A percentile compares a stretch with the other conserved stretches of the same genome.
phyloP scores from a whole-genome alignment of 2,888 invertebrate genomes.

The Charanyca ferruginea region DNA sequence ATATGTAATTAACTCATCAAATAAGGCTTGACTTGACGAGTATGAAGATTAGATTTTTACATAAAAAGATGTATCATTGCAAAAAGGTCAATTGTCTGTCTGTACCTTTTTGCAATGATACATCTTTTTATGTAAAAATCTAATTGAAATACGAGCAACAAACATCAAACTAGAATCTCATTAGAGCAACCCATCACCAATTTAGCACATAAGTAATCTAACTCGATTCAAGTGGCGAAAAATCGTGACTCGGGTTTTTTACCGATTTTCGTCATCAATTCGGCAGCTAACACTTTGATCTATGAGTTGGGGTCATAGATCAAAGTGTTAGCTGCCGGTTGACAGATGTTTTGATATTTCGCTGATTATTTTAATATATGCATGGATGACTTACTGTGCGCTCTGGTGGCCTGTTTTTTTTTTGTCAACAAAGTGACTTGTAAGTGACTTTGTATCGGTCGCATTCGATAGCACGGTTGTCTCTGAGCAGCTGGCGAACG shows the following conservation, averaged over 20 bases:
- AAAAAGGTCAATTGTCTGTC: too few species aligned
- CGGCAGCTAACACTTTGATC: slow-evolving; percentile 82
- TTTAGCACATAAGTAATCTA: slow-evolving; percentile 68
- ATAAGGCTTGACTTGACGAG: slow-evolving; percentile 26
- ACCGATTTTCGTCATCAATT: slow-evolving; percentile 59
- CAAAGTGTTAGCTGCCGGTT: slow-evolving; percentile 84
- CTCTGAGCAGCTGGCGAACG: slow-evolving; percentile 77
- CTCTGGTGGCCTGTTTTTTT: slow-evolving; percentile 85
- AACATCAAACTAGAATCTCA: slow-evolving; percentile 70
- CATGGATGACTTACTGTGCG: slow-evolving; percentile 85
- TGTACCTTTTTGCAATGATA: slow-evolving; percentile 61
- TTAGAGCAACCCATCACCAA: slow-evolving; percentile 65
- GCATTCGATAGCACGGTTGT: slow-evolving; percentile 78
- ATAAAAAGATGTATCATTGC: slow-evolving; percentile 55
- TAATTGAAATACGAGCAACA: slow-evolving; percentile 66
- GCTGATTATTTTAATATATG: slow-evolving; percentile 87
- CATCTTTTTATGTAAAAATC: slow-evolving; percentile 51
- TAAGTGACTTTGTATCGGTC: slow-evolving; percentile 88
- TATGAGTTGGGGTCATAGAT: slow-evolving; percentile 81
- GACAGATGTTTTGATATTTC: slow-evolving; percentile 89
- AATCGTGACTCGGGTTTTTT: slow-evolving; percentile 71
- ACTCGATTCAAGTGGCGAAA: slow-evolving; percentile 68
- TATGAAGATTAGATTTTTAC: slow-evolving; percentile 49
- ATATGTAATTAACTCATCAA: slow-evolving; percentile 58
- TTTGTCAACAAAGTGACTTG: slow-evolving; percentile 83